These are phyloP conservation scores for Acropternis orthonyx DNA, from an alignment of 2,797 vertebrate species.

Conservation along the genomic window DNA sequence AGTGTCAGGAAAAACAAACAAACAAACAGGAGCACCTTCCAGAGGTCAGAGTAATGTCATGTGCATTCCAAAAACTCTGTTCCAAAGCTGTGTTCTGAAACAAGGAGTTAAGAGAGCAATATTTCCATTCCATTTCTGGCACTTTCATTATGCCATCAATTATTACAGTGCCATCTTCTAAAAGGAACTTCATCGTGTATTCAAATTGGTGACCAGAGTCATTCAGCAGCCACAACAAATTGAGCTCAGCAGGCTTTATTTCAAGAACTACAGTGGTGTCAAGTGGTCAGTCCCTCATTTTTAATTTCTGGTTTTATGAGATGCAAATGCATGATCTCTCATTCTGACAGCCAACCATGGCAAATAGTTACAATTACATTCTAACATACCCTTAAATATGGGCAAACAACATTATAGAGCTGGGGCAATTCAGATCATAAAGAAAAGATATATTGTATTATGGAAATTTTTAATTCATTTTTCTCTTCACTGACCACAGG, in stretches of 20 bases:
- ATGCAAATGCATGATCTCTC: conserved; percentile 70
- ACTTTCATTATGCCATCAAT: conserved; percentile 58
- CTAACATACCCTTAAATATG: conserved; percentile 43
- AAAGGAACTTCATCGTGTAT: conserved; percentile 66
- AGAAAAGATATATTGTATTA: conserved; percentile 63
- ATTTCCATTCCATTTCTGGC: conserved; percentile 29
- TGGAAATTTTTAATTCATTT: conserved; percentile 27
- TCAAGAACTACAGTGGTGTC: conserved; percentile 69
- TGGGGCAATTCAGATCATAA: conserved; percentile 48
- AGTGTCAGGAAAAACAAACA: background rate
- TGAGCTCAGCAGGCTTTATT: conserved; percentile 72
- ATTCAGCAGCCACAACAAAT: conserved; percentile 71
- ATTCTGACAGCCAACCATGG: conserved; percentile 51
- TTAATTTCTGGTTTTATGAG: conserved; percentile 73
- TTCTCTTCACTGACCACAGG: conserved; percentile 58
- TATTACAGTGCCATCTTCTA: conserved; percentile 46
- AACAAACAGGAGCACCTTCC: background rate
- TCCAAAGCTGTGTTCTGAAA: background rate
- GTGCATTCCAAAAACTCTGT: background rate
- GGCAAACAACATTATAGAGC: conserved; percentile 70
- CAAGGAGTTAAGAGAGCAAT: conserved; percentile 6
- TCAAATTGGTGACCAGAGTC: conserved; percentile 60
- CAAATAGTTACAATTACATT: conserved; percentile 64
- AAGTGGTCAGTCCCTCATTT: conserved; percentile 74
- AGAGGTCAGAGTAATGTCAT: background rate